Evolutionary conservation across 2,113 vertebrate species (phyloP).

Genomic region (Oreamnos americanus): DNA sequence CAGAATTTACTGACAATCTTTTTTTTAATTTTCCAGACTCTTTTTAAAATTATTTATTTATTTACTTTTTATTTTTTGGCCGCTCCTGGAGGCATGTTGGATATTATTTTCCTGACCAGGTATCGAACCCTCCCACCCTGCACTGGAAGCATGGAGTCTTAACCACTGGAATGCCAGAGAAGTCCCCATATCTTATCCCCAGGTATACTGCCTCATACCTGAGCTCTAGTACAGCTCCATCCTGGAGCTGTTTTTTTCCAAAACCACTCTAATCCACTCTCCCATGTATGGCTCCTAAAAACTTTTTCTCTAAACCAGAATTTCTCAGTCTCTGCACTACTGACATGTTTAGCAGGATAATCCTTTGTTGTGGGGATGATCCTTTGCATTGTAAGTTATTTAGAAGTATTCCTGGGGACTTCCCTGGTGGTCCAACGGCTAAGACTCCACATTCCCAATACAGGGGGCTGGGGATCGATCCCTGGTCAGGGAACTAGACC

Average conservation of each 20-base stretch:
- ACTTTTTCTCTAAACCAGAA: neutral
- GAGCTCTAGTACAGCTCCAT: neutral
- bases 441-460: neutral
- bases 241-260: neutral
- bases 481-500: neutral
- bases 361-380: neutral
- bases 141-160: neutral
- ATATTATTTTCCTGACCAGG: neutral
- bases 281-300: neutral
- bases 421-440: neutral
- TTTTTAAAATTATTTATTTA: neutral
- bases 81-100: accelerated
- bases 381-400: neutral
- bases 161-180: neutral
- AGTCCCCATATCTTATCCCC: neutral
- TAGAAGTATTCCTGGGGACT: neutral
- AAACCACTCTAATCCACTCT: neutral
- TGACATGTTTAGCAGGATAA: neutral
- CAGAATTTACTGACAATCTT: neutral
- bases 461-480: neutral
- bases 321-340: neutral
- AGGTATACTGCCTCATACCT: neutral
- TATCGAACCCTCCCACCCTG: neutral
- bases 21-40: neutral
- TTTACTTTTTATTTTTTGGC: neutral